Conservation (phyloP, 2,113 vertebrate species). For the Dasyprocta punctata region DNA sequence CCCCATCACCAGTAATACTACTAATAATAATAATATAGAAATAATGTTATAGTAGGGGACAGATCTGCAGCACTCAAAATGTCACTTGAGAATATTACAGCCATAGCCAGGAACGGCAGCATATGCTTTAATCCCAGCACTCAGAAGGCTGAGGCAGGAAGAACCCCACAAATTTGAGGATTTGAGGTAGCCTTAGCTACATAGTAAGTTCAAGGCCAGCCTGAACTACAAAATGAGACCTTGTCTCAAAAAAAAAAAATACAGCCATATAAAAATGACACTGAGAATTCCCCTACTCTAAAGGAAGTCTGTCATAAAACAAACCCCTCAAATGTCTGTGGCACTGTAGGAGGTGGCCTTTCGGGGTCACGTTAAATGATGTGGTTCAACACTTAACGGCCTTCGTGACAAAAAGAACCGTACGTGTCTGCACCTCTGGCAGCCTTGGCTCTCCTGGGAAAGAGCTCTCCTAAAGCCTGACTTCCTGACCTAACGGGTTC, state of each 20-base stretch:
- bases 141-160: background rate
- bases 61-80: background rate
- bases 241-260: too few relatives aligned
- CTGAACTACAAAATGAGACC: background rate
- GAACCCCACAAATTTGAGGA: too few relatives aligned
- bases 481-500: too few relatives aligned
- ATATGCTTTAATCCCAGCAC: background rate
- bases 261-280: constrained; percentile 30
- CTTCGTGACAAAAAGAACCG: too few relatives aligned
- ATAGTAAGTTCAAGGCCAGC: background rate
- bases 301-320: too few relatives aligned
- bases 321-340: too few relatives aligned
- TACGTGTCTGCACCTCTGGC: too few relatives aligned
- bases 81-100: background rate
- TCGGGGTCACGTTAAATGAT: too few relatives aligned
- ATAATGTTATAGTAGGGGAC: background rate
- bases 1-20: background rate
- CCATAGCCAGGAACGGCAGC: background rate
- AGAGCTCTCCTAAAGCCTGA: too few relatives aligned
- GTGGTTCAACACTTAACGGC: too few relatives aligned
- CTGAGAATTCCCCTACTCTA: background rate
- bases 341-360: too few relatives aligned
- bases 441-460: too few relatives aligned
- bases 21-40: background rate
- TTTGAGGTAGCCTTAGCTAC: background rate